Base-by-base conservation (phyloP, 37 sponge, comb jelly and placozoan genomes). In the Ephydatia muelleri region DNA sequence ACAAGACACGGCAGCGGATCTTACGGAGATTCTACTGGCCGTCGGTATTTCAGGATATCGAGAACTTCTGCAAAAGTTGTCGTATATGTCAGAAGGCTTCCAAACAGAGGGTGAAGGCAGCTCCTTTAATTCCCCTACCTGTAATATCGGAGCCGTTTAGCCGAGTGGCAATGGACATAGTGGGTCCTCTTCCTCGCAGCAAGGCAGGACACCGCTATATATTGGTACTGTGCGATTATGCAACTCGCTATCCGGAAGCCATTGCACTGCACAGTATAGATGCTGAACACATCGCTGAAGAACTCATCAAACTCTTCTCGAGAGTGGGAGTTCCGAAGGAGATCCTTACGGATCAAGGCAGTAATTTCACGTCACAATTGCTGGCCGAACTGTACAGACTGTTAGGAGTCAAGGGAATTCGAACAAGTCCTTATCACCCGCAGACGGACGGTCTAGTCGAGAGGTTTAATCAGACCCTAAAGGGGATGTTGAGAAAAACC, bases 151-250 rank as follows among this genome's bases (percentile, higher is more conserved):
- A 74, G 37, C 85, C 85, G 74, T 90, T 85, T 71, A 47, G 48
- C 36, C 47, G 82, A 31, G 80, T 90, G 33, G 91, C 85, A 8
- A 90, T 85, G 80, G 91, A 90, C 77, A 80, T 84, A 27, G 82
- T 84, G 6, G 91, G 91, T 37, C 91, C 81, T 21, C 76, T 90
- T 14, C 86, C 85, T 23, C 35, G 79, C 27, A 85, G 69, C 13
- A 66, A 39, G 26, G 16, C 49, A 47, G 86, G 82, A 19, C 69
- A 85, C 71, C 36, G 73, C 23, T 90, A 73, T 38, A 71, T 90
- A 23, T 49, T 85, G 34, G 77, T 81, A 25, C 25, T 90, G 6
- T 79, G 85, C 40, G 81, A 84, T 47, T 90, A 84, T 70, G 81
- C 86, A 13, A 90, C 86, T 27, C 34, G 77, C 16, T 90, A 80